Evolutionary conservation across 2,797 vertebrate species (phyloP), one percentile per base, ranked within the genome.

Genomic region (Molossus alvarezi): DNA sequence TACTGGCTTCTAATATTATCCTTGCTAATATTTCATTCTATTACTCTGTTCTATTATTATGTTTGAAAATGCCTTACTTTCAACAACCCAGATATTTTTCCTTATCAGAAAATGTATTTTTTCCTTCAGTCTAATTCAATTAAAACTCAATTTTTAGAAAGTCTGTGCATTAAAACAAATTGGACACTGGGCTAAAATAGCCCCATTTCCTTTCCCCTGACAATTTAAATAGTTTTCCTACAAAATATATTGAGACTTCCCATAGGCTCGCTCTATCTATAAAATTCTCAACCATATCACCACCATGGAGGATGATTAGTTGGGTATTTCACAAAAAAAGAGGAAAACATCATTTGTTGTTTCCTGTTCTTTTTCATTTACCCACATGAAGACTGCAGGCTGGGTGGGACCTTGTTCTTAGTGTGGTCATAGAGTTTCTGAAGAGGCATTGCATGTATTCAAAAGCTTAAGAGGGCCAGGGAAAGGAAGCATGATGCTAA

Each of bases 171-270:
- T 98, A 97, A 96, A 97, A 96, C 89, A 97, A 98, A 97, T 88
- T 67, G 96, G 95, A 97, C 88, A 84, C 55, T 89, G 79, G 85
- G 72, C 92, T 95, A 96, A 97, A 96, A 91, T 37, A 76, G 81
- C 94, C 94, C 95, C 48, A 76, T 91, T 97, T 97, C 94, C 88
- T 97, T 77, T 83, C 79, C 88, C 95, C 86, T 97, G 95, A 97
- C 72, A 97, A 96, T 96, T 96, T 97, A 97, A 96, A 97, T 62
- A 81, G 85, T 80, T 94, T 87, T 89, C 29, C 86, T 97, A 96
- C 65, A 62, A 91, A 96, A 97, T 65, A 96, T 51, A 97, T 21
- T 91, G 93, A 97, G 73, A 29, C 37, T 85, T 90, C 62, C 75
- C 81, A n/a, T 84, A 76, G 37, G 23, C 27, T 86, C 60, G 23